Percentiles rank a stretch among this genome's conserved stretches.
Conservation (phyloP, 2,888 invertebrate species). For the Branchinecta sandiegonensis region DNA sequence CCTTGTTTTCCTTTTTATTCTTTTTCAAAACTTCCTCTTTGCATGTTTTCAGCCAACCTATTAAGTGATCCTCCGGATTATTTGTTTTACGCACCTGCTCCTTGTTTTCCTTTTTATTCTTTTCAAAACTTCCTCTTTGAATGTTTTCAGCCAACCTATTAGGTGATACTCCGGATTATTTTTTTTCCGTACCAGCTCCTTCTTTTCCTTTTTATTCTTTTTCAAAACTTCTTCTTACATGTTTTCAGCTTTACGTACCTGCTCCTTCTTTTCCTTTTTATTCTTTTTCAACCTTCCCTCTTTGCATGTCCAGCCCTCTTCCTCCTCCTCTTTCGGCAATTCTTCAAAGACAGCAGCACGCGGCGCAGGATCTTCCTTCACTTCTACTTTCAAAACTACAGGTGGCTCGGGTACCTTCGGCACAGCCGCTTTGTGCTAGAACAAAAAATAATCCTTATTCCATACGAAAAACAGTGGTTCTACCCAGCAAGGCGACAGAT, state of each 20-base stretch:
- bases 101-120: no score
- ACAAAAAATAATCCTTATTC: no score
- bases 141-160: not conserved
- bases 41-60: not conserved
- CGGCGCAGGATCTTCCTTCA: not conserved
- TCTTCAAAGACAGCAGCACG: not conserved
- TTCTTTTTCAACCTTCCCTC: slow-evolving; percentile 4
- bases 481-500: no score
- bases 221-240: not conserved
- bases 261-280: slow-evolving; percentile 18
- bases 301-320: slow-evolving; percentile 39
- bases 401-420: no score
- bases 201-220: no score
- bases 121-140: not conserved
- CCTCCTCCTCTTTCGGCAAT: slow-evolving; percentile 37
- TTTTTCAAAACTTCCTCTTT: not conserved
- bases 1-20: no score
- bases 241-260: slow-evolving; percentile 16
- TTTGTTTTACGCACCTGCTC: no score
- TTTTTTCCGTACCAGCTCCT: no score
- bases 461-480: no score
- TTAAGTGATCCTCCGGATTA: no score
- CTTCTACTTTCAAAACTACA: not conserved
- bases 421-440: no score
- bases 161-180: no score